Evolutionary conservation across 2,113 vertebrate species (phyloP), one percentile per base, ranked within the genome.

Genomic region (Dicerorhinus sumatrensis): DNA sequence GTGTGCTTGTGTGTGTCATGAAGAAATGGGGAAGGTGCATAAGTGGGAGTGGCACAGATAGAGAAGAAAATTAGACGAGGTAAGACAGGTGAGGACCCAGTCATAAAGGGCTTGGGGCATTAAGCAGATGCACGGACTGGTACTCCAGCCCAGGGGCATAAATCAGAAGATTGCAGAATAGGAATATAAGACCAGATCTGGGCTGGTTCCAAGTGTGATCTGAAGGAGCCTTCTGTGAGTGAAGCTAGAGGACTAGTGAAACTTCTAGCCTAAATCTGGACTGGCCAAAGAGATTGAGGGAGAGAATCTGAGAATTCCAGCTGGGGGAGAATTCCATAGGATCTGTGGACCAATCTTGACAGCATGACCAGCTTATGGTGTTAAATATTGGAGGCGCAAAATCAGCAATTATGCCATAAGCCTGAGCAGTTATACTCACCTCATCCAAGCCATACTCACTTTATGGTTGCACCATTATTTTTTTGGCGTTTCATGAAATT

Each of bases 51-150:
- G 39, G 25, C n/a, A 5, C 42, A 82, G 21, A 51, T 16, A 36
- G 36, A 96, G 75, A 79, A 87, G 56, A 80, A 92, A 88, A 33
- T 58, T 31, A 79, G 25, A 94, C n/a, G 60, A 60, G 27, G 17
- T 62, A 92, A 60, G 25, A 65, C 25, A 79, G 36, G 13, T 29
- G 16, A 39, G 4, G 20, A 31, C 5, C 69, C 31, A 58, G 21
- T 36, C 14, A 14, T 29, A 54, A 94, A 80, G 21, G 73, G 6
- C 4, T 18, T 60, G 27, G n/a, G 5, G 2, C 25, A 60, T 20
- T 94, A 60, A 62, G 39, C 48, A 42, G 65, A 65, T 8, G 14
- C 5, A 65, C 10, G 2, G 20, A 88, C 18, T 67, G 11, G 25
- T 13, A 33, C 13, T 87, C 54, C 25, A 77, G 39, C n/a, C 31